These are phyloP conservation scores for Euzophera pinguis DNA, from an alignment of 2,888 invertebrate genomes.

Conservation along the genomic window DNA sequence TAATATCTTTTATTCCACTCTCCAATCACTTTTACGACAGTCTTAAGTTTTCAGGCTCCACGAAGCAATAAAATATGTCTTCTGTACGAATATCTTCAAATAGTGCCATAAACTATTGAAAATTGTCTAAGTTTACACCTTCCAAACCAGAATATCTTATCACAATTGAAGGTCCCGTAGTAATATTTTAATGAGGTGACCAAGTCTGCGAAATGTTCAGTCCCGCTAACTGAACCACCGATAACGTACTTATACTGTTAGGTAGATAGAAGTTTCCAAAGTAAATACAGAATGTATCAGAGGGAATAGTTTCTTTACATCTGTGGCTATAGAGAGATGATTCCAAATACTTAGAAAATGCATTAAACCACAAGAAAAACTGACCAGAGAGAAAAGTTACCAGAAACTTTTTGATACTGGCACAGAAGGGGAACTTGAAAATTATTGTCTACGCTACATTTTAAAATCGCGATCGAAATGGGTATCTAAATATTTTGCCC, in stretches of 20 bases:
- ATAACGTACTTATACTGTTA: slow-evolving; percentile 37
- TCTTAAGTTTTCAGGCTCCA: background rate
- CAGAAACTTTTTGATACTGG: too few relatives aligned
- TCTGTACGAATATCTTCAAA: background rate
- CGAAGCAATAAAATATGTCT: background rate
- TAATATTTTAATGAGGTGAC: slow-evolving; percentile 64
- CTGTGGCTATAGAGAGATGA: too few relatives aligned
- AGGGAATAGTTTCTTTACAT: too few relatives aligned
- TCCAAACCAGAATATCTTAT: slow-evolving; percentile 45
- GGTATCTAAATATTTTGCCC: too few relatives aligned
- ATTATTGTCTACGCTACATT: too few relatives aligned
- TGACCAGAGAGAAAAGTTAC: too few relatives aligned
- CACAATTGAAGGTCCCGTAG: slow-evolving; percentile 41
- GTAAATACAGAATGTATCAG: slow-evolving; percentile 19
- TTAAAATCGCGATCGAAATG: too few relatives aligned
- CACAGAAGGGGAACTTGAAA: too few relatives aligned
- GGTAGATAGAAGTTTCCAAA: slow-evolving; percentile 44
- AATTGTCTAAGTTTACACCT: slow-evolving; percentile 30
- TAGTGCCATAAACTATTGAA: slow-evolving; percentile 17
- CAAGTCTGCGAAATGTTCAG: slow-evolving; percentile 29
- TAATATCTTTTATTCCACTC: slow-evolving; percentile 4
- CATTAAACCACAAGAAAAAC: too few relatives aligned
- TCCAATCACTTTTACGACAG: slow-evolving; percentile 2
- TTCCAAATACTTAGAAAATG: too few relatives aligned
- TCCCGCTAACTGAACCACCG: slow-evolving; percentile 55